Evolutionary conservation across 2,888 invertebrate genomes (phyloP), one percentile per base, ranked within the genome.

Genomic region (Dilophus febrilis): DNA sequence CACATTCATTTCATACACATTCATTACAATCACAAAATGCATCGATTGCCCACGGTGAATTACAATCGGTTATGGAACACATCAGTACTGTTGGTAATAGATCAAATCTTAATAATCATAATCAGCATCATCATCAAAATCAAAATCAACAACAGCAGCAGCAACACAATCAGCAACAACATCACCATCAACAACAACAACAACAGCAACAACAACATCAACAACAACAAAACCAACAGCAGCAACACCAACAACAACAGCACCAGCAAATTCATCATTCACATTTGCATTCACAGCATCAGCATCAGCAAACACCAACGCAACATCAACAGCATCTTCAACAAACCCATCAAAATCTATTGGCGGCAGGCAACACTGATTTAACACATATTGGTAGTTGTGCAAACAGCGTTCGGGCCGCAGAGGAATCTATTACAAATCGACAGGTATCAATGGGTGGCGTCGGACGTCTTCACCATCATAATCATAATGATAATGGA

Each of bases 41-140:
- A 47, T 58, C 60, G 1, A 55, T 59, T 13, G 72, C 71, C 43
- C 73, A 79, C 46, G 78, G 77, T 42, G 79, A 79, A 52, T 56
- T 79, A 43, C 79, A 79, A 57, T 76, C 74, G 31, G 79, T 79
- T 50, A 79, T 79, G 79, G 79, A 80, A 58, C 79, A 79, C 55
- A 72, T 79, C 41, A 75, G 76, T 38, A 74, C 74, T 38, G 77
- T 72, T 34, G 71, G 68, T 34, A n/a, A n/a, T n/a, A n/a, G n/a
- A n/a, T n/a, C n/a, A n/a, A n/a, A n/a, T n/a, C n/a, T n/a, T n/a
- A 71, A 68, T 22, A 8, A 6, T 22, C 5, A 8, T 6, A 4
- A 8, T 6, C 22, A 22, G 8, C 22, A 22, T 8, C 22, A 22
- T 22, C 22, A 22, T 6, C 22, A 22, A 4, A 4, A 22, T 22